Evolutionary conservation across 2,797 vertebrate species (phyloP).

Genomic region (Dendrocincla fuliginosa): DNA sequence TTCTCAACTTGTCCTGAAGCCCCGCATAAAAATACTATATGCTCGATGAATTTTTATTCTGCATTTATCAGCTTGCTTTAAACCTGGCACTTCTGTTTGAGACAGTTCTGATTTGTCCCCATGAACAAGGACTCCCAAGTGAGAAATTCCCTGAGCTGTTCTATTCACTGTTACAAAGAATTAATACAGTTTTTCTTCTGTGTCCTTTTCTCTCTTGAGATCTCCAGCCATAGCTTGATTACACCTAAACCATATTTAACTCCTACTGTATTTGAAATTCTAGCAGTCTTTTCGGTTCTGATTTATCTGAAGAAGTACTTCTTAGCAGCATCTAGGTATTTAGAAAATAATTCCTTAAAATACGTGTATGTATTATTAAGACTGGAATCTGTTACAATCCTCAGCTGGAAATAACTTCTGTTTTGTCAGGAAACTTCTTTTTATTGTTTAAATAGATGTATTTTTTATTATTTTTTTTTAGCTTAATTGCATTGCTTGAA

Average conservation of each 20-base stretch:
- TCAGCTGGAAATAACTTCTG: neutral
- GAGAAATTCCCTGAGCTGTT: neutral
- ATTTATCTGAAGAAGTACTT: neutral
- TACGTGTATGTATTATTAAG: neutral
- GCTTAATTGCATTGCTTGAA: neutral
- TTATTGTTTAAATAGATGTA: neutral
- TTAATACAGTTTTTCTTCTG: neutral
- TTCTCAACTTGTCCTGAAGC: neutral
- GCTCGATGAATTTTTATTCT: neutral
- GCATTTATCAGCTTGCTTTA: neutral
- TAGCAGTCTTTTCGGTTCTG: neutral
- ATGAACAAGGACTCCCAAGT: neutral
- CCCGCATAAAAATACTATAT: neutral
- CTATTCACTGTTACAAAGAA: neutral
- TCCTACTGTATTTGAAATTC: neutral
- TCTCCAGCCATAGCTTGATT: neutral
- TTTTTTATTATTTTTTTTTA: neutral
- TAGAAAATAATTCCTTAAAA: neutral
- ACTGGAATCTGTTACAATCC: neutral
- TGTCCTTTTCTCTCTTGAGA: neutral
- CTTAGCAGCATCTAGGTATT: neutral
- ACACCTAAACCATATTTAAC: neutral
- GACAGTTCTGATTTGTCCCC: neutral
- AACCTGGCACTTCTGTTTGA: neutral
- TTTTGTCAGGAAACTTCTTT: neutral